These are phyloP conservation scores for Drosophila paulistorum DNA, from an alignment of 1,140 invertebrate species.

Conservation along the genomic window DNA sequence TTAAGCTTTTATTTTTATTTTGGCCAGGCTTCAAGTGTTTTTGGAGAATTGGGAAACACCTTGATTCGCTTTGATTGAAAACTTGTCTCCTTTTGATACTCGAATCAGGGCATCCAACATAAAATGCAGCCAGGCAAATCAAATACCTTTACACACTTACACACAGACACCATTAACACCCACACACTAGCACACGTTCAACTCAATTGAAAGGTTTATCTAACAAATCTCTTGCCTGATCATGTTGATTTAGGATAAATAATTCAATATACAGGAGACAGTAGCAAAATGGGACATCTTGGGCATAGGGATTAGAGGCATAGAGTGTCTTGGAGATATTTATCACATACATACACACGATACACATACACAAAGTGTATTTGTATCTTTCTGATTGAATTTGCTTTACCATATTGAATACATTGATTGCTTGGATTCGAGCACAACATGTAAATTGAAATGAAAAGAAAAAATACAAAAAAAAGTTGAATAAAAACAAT, in stretches of 20 bases:
- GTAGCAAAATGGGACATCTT: constrained; percentile 37
- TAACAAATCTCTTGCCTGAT: constrained; percentile 68
- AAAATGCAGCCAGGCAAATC: constrained; percentile 40
- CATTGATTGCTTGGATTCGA: constrained; percentile 26
- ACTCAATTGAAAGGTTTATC: constrained; percentile 69
- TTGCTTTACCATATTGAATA: constrained; percentile 39
- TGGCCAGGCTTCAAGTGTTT: constrained; percentile 10
- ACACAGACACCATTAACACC: constrained; percentile 1
- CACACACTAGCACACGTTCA: not conserved
- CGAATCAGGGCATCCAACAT: constrained; percentile 15
- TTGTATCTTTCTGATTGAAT: constrained; percentile 67
- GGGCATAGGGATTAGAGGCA: constrained; percentile 14
- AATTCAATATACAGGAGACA: constrained; percentile 68
- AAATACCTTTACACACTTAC: constrained; percentile 29
- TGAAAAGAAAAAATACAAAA: constrained; percentile 24
- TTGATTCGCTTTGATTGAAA: constrained; percentile 63
- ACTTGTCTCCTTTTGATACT: constrained; percentile 25
- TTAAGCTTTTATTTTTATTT: not conserved
- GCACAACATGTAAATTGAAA: constrained; percentile 58
- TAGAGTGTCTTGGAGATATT: constrained; percentile 4
- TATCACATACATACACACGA: not conserved
- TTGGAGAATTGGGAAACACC: constrained; percentile 2
- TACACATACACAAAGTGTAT: not conserved
- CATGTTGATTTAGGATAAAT: constrained; percentile 81
- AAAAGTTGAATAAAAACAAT: constrained; percentile 1